These are phyloP conservation scores for Nomia melanderi DNA, from an alignment of 1,140 invertebrate genomes.

Conservation along the genomic window DNA sequence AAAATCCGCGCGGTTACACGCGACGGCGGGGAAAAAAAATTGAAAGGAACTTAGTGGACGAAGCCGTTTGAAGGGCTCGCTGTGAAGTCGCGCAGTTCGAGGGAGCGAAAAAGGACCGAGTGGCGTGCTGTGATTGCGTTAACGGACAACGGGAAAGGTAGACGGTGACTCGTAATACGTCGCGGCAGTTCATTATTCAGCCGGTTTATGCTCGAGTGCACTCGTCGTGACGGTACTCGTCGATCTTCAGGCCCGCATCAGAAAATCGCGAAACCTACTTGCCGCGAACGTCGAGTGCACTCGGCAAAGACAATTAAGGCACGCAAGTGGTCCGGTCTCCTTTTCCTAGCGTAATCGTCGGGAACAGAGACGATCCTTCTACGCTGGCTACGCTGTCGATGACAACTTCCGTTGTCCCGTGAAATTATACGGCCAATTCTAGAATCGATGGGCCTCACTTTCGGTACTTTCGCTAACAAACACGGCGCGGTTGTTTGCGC, in stretches of 20 bases:
- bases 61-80: no score
- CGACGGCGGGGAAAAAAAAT: no score
- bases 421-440: not conserved
- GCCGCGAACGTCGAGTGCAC: constrained; percentile 32
- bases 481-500: no score
- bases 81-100: not conserved
- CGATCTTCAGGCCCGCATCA: constrained; percentile 11
- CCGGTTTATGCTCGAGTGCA: constrained; percentile 32
- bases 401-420: not conserved
- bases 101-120: constrained; percentile 2
- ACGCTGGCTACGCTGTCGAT: not conserved
- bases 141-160: not conserved
- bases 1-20: no score
- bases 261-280: constrained; percentile 34
- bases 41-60: no score
- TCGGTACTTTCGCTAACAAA: no score
- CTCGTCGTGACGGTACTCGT: constrained; percentile 24
- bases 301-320: constrained; percentile 40
- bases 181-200: constrained; percentile 32
- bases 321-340: constrained; percentile 9
- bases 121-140: not conserved
- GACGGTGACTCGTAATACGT: constrained; percentile 29
- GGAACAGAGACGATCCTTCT: not conserved
- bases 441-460: not conserved
- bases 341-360: constrained; percentile 9